Percentiles rank a stretch among this genome's conserved stretches.
These are phyloP conservation scores for Lycocerus yunnanus DNA, from an alignment of 2,888 invertebrate genomes.

Conservation along the genomic window DNA sequence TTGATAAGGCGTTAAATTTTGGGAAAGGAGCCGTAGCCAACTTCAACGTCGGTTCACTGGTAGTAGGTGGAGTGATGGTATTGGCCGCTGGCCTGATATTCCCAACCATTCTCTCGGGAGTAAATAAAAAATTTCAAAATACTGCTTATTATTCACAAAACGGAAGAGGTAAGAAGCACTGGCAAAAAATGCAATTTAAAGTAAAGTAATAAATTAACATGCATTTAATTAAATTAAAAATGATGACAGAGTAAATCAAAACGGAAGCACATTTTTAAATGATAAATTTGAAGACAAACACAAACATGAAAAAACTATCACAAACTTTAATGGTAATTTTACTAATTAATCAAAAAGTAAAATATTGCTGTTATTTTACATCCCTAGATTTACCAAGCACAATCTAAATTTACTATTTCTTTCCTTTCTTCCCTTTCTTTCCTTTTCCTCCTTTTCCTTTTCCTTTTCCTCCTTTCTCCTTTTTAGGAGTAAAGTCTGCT, in stretches of 20 bases:
- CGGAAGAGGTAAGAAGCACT: slow-evolving; percentile 7
- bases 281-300: background rate
- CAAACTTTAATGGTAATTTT: background rate
- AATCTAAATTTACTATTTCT: background rate
- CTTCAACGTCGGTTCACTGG: slow-evolving; percentile 64
- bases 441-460: slow-evolving; percentile 30
- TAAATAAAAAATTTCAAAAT: slow-evolving; percentile 26
- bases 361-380: background rate
- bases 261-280: background rate
- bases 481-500: slow-evolving; percentile 58
- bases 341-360: background rate
- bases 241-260: background rate
- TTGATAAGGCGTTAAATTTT: slow-evolving; percentile 59
- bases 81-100: slow-evolving; percentile 61
- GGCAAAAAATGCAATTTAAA: background rate
- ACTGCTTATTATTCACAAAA: slow-evolving; percentile 14
- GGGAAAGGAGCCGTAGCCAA: slow-evolving; percentile 61
- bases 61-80: slow-evolving; percentile 63
- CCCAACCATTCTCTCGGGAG: slow-evolving; percentile 53
- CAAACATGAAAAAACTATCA: background rate
- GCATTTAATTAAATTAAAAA: background rate
- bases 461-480: slow-evolving; percentile 18
- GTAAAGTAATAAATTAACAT: background rate
- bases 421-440: slow-evolving; percentile 24
- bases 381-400: background rate